phyloP scores from a whole-genome alignment of 2,888 invertebrate species.

The Chloromyia formosa region DNA sequence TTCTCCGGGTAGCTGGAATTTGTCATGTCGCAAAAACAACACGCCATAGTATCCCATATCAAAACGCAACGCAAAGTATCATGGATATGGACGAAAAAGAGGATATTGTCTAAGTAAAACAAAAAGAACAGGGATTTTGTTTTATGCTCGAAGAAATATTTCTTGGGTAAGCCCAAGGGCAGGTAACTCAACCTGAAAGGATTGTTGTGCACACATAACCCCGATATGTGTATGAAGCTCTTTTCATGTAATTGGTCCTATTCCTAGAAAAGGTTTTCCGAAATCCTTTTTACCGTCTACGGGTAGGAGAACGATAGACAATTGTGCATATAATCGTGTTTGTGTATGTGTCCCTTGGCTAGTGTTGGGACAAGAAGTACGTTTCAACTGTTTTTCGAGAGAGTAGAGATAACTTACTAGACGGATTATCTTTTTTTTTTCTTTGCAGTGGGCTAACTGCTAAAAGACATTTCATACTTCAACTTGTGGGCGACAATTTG shows the following conservation, averaged over 20 bases:
- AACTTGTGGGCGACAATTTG: background rate
- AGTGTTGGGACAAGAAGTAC: background rate
- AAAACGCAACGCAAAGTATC: too few species aligned
- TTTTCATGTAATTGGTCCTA: background rate
- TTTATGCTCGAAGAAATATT: constrained; percentile 35
- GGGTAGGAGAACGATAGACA: constrained; percentile 15
- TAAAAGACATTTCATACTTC: background rate
- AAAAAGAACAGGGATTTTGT: constrained; percentile 19
- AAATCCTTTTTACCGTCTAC: constrained; percentile 5
- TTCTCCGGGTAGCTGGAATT: constrained; percentile 12
- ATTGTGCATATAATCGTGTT: constrained; percentile 29
- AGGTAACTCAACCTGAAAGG: constrained; percentile 26
- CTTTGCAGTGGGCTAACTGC: background rate
- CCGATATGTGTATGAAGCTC: background rate
- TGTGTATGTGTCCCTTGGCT: background rate
- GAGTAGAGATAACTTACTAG: background rate
- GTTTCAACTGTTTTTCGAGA: background rate
- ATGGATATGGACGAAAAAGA: constrained; percentile 3
- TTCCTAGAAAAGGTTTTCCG: background rate
- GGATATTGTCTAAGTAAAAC: constrained; percentile 16
- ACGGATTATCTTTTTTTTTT: background rate
- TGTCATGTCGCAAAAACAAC: constrained; percentile 15
- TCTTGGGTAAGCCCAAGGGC: constrained; percentile 10
- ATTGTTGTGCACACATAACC: constrained; percentile 4
- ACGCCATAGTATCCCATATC: background rate